Evolutionary conservation across 2,888 invertebrate genomes (phyloP).

Genomic region (Oligia fasciuncula): DNA sequence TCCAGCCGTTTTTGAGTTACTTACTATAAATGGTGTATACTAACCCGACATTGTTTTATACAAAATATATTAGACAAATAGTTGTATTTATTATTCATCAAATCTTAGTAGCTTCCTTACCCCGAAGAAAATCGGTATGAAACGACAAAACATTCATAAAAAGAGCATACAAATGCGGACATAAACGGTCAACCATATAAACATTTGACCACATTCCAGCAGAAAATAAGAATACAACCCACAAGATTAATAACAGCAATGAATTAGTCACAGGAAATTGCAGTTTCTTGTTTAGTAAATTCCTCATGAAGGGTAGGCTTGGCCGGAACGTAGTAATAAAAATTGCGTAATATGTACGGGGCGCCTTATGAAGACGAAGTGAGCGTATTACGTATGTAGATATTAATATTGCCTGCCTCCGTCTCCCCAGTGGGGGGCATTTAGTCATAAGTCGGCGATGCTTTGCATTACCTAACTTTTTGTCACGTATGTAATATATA

Average conservation of each 20-base stretch:
- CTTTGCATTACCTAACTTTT: conserved; percentile 57
- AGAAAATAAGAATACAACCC: conserved; percentile 77
- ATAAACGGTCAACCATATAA: conserved; percentile 46
- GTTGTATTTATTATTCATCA: conserved; percentile 35
- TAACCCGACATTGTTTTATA: no score
- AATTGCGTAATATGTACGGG: conserved; percentile 78
- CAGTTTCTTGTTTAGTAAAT: conserved; percentile 84
- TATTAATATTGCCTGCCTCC: conserved; percentile 75
- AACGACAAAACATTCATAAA: conserved; percentile 26
- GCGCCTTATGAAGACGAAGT: conserved; percentile 80
- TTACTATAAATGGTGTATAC: no score
- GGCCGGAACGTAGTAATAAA: conserved; percentile 75
- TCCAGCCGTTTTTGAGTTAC: no score
- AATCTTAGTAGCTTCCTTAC: background rate
- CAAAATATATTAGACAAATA: background rate
- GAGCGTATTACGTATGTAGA: conserved; percentile 79
- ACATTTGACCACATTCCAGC: conserved; percentile 63
- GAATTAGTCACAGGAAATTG: conserved; percentile 85
- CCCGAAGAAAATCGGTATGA: conserved; percentile 10
- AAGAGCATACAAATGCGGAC: conserved; percentile 13
- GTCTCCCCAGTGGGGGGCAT: conserved; percentile 67
- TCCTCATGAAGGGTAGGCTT: conserved; percentile 73
- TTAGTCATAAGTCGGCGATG: conserved; percentile 62
- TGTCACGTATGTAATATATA: conserved; percentile 57
- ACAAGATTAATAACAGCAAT: conserved; percentile 83